phyloP scores from a whole-genome alignment of 2,113 vertebrate genomes.

The Triplophysa tibetana region DNA sequence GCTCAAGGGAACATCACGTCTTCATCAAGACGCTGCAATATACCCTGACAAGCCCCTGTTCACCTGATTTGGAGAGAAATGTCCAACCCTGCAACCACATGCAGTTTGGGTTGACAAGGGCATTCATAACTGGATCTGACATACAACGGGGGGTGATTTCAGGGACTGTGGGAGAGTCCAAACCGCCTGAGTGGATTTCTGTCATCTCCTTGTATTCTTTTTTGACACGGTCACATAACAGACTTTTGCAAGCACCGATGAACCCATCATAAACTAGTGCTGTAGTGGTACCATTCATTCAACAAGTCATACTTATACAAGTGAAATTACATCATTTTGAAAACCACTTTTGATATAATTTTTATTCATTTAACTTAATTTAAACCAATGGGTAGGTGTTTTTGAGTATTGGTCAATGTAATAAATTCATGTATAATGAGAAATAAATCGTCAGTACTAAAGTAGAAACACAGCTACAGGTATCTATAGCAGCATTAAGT shows the following conservation, averaged over 20 bases:
- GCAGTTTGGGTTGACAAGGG: not conserved
- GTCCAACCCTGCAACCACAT: not conserved
- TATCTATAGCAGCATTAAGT: too few species aligned
- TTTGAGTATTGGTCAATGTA: too few species aligned
- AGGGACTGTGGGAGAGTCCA: not conserved
- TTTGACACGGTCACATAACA: constrained; percentile 21
- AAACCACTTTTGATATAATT: too few species aligned
- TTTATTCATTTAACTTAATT: too few species aligned
- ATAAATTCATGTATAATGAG: too few species aligned
- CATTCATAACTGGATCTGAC: constrained; percentile 8
- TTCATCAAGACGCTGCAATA: constrained; percentile 36
- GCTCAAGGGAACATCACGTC: constrained; percentile 48
- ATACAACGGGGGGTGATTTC: constrained; percentile 23
- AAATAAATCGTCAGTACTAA: too few species aligned
- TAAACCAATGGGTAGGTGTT: too few species aligned
- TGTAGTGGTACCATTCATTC: too few species aligned
- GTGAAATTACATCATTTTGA: too few species aligned
- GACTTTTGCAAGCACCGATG: constrained; percentile 24
- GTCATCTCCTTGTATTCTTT: constrained; percentile 17
- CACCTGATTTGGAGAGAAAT: constrained; percentile 9
- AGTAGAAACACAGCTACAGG: too few species aligned
- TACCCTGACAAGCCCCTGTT: constrained; percentile 17
- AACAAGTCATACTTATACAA: too few species aligned
- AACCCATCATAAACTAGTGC: constrained; percentile 6
- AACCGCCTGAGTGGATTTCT: not conserved